Evolutionary conservation across 2,113 vertebrate species (phyloP), one percentile per base, ranked within the genome.

Genomic region (Cyprinodon brontotheroides): DNA sequence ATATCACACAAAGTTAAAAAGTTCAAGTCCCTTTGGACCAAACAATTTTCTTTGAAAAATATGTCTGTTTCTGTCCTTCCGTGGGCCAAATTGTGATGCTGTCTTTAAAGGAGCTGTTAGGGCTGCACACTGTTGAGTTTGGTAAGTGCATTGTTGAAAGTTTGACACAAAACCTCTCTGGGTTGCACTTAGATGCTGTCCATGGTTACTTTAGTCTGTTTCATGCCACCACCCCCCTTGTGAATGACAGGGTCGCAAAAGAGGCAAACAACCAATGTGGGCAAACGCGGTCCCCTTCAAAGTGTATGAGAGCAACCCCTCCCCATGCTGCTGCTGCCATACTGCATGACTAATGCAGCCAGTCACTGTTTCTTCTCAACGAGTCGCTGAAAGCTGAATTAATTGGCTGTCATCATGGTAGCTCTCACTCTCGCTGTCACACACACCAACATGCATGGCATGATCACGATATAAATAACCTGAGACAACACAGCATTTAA

Each of bases 391-490:
- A 82, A 90, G 85, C 84, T 87, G 87, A 93, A 93, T 92, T 94
- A 94, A 94, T 94, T 94, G 91, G 90, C 87, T 93, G 92, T 91
- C 93, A 90, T 91, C 83, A 89, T 81, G 79, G 73, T 80, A 74
- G 87, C 85, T 47, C 76, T 83, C 76, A 61, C 37, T 48, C 76
- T 53, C 57, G 41, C 63, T 39, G 40, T 39, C 50, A 61, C 70
- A 70, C 60, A 79, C 73, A 78, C 78, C 69, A 65, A 74, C 72
- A 79, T 40, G 11, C 64, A 80, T 17, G 22, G 13, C 80, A 80
- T 85, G 81, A 89, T 88, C 80, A 89, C 85, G 85, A 88, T 88
- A 90, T 89, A 91, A 90, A 91, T 90, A 90, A 86, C 81, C 69
- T 39, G 65, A 81, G 81, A 85, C 86, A 91, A 88, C 80, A 75